Evolutionary conservation across 2,888 invertebrate species (phyloP), one percentile per base, ranked within the genome.

Genomic region (Bombylius major): DNA sequence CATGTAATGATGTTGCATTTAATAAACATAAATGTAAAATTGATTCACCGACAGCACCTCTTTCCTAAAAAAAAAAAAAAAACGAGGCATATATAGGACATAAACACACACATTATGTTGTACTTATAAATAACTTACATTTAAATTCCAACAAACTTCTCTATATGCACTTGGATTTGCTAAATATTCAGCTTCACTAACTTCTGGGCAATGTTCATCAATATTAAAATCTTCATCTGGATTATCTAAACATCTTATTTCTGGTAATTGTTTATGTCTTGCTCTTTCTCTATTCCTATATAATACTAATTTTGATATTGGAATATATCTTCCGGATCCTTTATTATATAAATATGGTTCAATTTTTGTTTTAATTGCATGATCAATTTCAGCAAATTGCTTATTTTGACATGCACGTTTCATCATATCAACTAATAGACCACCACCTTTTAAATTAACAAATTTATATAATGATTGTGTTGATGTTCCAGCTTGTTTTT

Each of bases 31-130:
- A 77, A 73, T 97, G 98, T 13, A 99, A 77, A 60, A 94, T 87
- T 0, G 92, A 91, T 76, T 99, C 98, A 0, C 98, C 97, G 1
- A 98, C 96, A 4, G 95, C 93, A 0, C 98, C 98, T 54, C 94
- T 81, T 70, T 94, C 86, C 77, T 88, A 33, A 36, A 8, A 36
- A 36, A 36, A 36, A 4, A 47, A 53, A 14, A 50, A 47, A 36
- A 45, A 33, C 36, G 45, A 51, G 46, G 13, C 31, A 55, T 14
- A 33, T 46, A 14, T 12, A 50, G 14, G 36, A 50, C 50, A 14
- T 11, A 46, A 46, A 14, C 5, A 6, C n/a, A 46, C 44, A 44
- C 42, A 42, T 6, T 34, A 34, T 34, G 7, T 34, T 34, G 34
- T 8, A 36, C 34, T 36, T 36, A 6, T 5, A 8, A 36, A 36